phyloP scores from a whole-genome alignment of 2,888 invertebrate species.

The Acanthosoma haemorrhoidale region DNA sequence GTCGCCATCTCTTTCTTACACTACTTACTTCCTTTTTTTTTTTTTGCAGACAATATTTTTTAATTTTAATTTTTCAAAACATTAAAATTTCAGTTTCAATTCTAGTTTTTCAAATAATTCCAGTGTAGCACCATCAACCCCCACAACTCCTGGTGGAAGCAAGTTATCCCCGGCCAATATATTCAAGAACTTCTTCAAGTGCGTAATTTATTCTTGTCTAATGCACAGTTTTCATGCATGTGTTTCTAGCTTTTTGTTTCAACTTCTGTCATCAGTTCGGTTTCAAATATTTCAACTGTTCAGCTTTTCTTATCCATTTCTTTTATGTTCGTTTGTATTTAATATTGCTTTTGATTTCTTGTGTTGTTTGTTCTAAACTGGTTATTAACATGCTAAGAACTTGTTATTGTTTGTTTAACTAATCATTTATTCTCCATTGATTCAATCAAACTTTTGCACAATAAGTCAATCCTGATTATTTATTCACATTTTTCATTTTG shows the following conservation, averaged over 20 bases:
- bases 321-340: not conserved
- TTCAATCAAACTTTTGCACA: not conserved
- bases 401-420: too few species aligned
- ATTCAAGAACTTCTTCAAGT: conserved; percentile 97
- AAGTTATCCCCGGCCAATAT: conserved; percentile 82
- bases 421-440: too few species aligned
- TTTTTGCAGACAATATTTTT: not conserved
- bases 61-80: conserved; percentile 7
- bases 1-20: not conserved
- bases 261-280: not conserved
- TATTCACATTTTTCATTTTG: not conserved
- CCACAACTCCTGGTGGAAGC: conserved; percentile 56
- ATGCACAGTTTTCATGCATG: conserved; percentile 14
- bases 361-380: not conserved
- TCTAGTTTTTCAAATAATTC: conserved; percentile 35
- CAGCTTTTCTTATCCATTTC: not conserved
- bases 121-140: conserved; percentile 51
- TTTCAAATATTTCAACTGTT: not conserved
- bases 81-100: not conserved
- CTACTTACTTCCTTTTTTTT: not conserved
- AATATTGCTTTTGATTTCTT: conserved; percentile 6
- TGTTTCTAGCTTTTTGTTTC: conserved; percentile 15
- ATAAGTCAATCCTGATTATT: not conserved
- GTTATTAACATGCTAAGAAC: not conserved
- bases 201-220: conserved; percentile 47